phyloP scores from a whole-genome alignment of 2,113 vertebrate genomes.

The Catagonus wagneri region DNA sequence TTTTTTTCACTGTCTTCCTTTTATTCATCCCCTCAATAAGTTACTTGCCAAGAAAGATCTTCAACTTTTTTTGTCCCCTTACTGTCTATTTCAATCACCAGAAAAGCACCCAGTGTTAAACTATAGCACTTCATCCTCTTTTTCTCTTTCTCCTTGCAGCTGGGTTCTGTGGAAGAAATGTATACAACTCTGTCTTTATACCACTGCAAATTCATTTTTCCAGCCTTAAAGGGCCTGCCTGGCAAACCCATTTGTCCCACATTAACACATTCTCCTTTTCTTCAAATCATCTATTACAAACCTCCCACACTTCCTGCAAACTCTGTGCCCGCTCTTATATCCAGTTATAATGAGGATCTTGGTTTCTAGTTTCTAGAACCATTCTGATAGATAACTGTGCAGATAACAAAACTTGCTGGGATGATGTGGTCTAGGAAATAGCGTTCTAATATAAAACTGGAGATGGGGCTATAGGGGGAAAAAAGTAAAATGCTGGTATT shows the following conservation, averaged over 20 bases:
- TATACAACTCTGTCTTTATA: neutral
- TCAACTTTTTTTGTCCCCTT: neutral
- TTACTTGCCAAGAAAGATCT: neutral
- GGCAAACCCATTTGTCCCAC: neutral
- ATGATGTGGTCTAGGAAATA: neutral
- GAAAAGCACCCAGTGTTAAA: neutral
- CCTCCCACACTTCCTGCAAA: neutral
- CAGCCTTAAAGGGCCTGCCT: neutral
- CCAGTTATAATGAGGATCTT: neutral
- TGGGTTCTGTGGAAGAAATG: neutral
- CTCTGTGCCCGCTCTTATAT: neutral
- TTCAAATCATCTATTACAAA: slow-evolving; percentile 4
- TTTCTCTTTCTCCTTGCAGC: neutral
- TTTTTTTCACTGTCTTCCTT: neutral
- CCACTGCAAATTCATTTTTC: neutral
- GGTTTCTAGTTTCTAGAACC: neutral
- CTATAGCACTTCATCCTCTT: neutral
- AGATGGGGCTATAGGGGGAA: neutral
- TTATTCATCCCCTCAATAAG: neutral
- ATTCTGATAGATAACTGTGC: neutral
- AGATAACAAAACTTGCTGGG: neutral
- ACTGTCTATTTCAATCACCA: neutral
- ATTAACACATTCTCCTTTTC: neutral
- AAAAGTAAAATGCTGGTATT: neutral
- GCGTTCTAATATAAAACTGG: neutral